A percentile compares a stretch with the other conserved stretches of the same genome.
Conservation (phyloP, 2,888 invertebrate species). For the Trisateles emortualis region DNA sequence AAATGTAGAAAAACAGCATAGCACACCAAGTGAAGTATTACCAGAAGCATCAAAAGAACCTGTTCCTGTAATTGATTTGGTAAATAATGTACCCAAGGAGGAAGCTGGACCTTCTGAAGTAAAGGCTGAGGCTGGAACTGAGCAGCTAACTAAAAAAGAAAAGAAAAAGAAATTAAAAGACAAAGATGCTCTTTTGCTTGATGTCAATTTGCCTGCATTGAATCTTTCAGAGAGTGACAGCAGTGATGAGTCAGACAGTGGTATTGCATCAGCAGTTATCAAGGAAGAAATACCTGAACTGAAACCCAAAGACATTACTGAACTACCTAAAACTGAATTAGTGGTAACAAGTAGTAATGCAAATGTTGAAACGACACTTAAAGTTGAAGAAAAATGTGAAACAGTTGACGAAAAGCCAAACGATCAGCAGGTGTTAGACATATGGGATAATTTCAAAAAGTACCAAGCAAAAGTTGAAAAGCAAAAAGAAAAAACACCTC, state of each 20-base stretch:
- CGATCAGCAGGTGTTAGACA: constrained; percentile 89
- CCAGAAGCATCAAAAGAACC: constrained; percentile 67
- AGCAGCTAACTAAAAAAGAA: constrained; percentile 72
- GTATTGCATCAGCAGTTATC: constrained; percentile 54
- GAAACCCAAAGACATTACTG: constrained; percentile 48
- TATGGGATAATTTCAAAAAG: constrained; percentile 92
- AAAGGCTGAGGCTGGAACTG: constrained; percentile 66
- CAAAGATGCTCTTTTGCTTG: constrained; percentile 80
- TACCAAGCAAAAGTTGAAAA: constrained; percentile 91
- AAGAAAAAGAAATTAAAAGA: constrained; percentile 82
- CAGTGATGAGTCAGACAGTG: constrained; percentile 88
- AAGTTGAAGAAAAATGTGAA: constrained; percentile 62
- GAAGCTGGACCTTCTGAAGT: constrained; percentile 69
- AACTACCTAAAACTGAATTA: constrained; percentile 39
- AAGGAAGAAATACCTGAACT: constrained; percentile 57
- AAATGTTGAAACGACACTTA: constrained; percentile 38
- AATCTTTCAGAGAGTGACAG: constrained; percentile 95
- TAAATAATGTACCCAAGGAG: constrained; percentile 69
- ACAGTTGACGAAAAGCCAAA: constrained; percentile 81
- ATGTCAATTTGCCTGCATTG: constrained; percentile 91
- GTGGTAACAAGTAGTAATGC: constrained; percentile 28
- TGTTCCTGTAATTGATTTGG: constrained; percentile 73
- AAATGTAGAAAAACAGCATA: constrained; percentile 60
- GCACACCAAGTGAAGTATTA: constrained; percentile 52
- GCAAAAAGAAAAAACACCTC: constrained; percentile 78